Base-by-base conservation (phyloP, 1,140 invertebrate genomes). In the Stegodyphus mimosarum region DNA sequence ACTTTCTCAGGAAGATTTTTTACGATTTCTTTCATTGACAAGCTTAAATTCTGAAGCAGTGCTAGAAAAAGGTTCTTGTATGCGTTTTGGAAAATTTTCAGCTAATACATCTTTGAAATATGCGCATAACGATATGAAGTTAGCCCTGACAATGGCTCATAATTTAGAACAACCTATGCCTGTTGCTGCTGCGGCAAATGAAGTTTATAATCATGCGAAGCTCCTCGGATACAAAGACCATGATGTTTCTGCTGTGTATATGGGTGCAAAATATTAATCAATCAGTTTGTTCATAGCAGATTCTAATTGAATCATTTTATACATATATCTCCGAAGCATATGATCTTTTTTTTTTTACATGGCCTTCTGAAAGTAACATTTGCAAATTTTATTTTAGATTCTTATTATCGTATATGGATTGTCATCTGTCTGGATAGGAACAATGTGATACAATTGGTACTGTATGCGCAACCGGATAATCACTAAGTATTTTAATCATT, bases 131-230 rank as follows among this genome's bases (percentile, higher is more conserved):
- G 97, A 99, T 91, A 91, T 99, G 76, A 94, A 95, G 90, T 91
- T 98, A 86, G 95, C 95, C 2, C 91, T 99, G 80, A 93, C 93
- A 49, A 93, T 99, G 91, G 96, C 96, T 10, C 96, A 99, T 90
- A 92, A 94, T 75, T 90, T 97, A 86, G 96, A 97, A 90, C 96
- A 98, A 89, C 96, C 97, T 0, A 91, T 98, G 71, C 95, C 96
- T 60, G 92, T 99, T n/a, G 95, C 96, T 7, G 95, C 97, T 48
- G 94, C 96, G 55, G 96, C 96, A 60, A 99, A 99, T 91, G 97
- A 98, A 92, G 94, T 97, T 80, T 98, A 96, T 91, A 98, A 98
- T 91, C 96, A 98, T 90, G 96, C 97, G 72, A 96, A 97, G 90
- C 94, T 95, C 76, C 93, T 98, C 79, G 97, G 97, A 15, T 98